Evolutionary conservation across 2,113 vertebrate species (phyloP).

Genomic region (Python bivittatus): DNA sequence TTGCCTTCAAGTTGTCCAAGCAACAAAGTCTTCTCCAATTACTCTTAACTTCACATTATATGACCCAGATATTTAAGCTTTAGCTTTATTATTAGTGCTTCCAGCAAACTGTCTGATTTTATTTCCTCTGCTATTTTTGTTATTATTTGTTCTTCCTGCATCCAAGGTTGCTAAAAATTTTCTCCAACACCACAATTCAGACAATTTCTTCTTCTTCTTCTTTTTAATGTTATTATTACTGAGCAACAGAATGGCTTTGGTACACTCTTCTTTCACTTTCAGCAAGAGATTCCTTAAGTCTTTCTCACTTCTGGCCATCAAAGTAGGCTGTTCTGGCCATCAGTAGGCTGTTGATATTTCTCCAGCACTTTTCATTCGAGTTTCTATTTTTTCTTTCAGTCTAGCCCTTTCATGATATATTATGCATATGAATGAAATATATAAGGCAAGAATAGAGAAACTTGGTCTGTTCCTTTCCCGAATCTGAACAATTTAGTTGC

Average conservation of each 20-base stretch:
- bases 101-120: not conserved
- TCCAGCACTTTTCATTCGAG: not conserved
- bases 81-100: not conserved
- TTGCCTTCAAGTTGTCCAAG: not conserved
- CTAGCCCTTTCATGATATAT: not conserved
- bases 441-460: not conserved
- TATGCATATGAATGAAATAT: not conserved
- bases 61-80: not conserved
- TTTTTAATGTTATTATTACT: not conserved
- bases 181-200: not conserved
- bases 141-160: not conserved
- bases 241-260: not conserved
- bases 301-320: not conserved
- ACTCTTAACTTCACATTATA: not conserved
- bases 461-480: not conserved
- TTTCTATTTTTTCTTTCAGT: not conserved
- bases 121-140: not conserved
- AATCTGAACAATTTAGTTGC: not conserved
- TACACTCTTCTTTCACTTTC: not conserved
- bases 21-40: not conserved
- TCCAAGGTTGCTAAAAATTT: not conserved
- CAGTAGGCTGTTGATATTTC: not conserved
- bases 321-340: too few species aligned
- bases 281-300: not conserved
- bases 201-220: not conserved